These are phyloP conservation scores for Vanessa cardui DNA, from an alignment of 2,888 invertebrate genomes.

Conservation along the genomic window DNA sequence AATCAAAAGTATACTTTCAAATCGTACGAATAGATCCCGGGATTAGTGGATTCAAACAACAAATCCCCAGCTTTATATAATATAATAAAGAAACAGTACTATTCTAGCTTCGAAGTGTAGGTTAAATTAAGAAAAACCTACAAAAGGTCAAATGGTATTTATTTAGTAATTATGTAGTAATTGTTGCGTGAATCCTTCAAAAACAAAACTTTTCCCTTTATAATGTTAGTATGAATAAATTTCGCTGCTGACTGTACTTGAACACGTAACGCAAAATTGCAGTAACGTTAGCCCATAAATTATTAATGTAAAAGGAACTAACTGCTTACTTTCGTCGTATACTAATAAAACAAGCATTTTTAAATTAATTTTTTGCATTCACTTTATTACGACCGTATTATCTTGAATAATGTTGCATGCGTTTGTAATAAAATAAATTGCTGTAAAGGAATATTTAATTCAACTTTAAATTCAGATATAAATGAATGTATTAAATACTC, in stretches of 20 bases:
- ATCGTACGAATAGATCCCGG: too few relatives aligned
- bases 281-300: conserved; percentile 7
- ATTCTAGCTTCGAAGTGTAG: too few relatives aligned
- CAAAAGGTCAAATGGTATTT: too few relatives aligned
- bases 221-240: conserved; percentile 3
- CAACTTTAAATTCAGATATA: too few relatives aligned
- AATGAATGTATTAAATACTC: too few relatives aligned
- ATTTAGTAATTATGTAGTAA: too few relatives aligned
- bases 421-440: not conserved
- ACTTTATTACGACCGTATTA: not conserved
- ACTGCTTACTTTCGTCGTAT: conserved; percentile 2
- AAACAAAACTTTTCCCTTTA: not conserved
- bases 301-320: conserved; percentile 5
- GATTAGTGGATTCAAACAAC: too few relatives aligned
- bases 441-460: too few relatives aligned
- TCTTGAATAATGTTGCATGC: not conserved
- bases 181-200: not conserved
- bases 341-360: not conserved
- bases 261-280: conserved; percentile 1
- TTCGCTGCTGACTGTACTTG: conserved; percentile 2
- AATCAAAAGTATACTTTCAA: too few relatives aligned
- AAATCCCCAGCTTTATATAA: too few relatives aligned
- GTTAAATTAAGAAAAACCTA: too few relatives aligned
- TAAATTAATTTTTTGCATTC: conserved; percentile 1
- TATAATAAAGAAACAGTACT: too few relatives aligned